Conservation (phyloP, 2,797 vertebrate species). For the Chlorospingus semifuscus region DNA sequence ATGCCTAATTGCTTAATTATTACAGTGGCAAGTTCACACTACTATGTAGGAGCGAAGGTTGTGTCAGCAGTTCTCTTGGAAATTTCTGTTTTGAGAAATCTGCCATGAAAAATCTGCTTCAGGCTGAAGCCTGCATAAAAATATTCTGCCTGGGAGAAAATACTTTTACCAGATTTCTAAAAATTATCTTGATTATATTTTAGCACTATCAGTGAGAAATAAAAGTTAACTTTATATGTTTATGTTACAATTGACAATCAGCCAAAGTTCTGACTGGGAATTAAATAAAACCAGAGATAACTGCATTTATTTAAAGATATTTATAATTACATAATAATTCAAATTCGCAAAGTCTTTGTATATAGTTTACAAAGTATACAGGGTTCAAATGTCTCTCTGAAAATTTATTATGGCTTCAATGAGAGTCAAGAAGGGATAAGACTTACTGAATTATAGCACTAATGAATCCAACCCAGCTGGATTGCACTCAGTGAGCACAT, state of each 20-base stretch:
- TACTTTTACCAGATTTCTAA: slow-evolving; percentile 1
- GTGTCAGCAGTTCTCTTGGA: slow-evolving; percentile 68
- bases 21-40: slow-evolving; percentile 63
- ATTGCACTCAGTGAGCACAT: neutral
- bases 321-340: neutral
- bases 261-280: neutral
- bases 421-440: neutral
- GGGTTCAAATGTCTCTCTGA: neutral
- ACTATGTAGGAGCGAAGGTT: slow-evolving; percentile 37
- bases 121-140: neutral
- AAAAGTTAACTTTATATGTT: neutral
- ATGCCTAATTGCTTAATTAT: slow-evolving; percentile 81
- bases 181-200: slow-evolving; percentile 21
- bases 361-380: neutral
- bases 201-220: neutral
- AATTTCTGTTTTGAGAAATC: slow-evolving; percentile 57
- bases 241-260: neutral
- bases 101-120: slow-evolving; percentile 35
- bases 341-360: neutral
- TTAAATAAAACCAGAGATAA: neutral
- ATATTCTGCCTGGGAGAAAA: neutral
- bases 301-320: neutral
- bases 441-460: neutral
- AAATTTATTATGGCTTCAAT: neutral
- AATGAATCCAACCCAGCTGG: neutral